Evolutionary conservation across 2,797 vertebrate genomes (phyloP).

Genomic region (Setipinna tenuifilis): DNA sequence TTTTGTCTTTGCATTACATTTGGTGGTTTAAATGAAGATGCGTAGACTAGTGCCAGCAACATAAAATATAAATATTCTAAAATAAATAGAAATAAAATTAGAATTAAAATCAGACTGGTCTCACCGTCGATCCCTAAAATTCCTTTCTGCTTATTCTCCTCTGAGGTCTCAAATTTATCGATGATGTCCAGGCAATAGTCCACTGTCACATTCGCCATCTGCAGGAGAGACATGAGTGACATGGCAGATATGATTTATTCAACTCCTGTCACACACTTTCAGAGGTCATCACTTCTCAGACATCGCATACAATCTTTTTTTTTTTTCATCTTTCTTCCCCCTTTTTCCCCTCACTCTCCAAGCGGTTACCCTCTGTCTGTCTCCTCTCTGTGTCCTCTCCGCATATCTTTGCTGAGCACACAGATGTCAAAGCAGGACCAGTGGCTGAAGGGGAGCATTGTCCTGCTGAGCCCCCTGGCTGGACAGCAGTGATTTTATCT

Average conservation of each 20-base stretch:
- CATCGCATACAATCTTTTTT: background rate
- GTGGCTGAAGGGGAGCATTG: background rate
- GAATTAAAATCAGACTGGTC: background rate
- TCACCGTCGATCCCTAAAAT: conserved; percentile 95
- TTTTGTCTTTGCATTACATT: background rate
- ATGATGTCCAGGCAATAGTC: conserved; percentile 92
- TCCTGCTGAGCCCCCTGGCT: background rate
- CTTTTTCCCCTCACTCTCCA: conserved; percentile 1
- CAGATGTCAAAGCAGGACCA: background rate
- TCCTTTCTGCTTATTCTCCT: conserved; percentile 89
- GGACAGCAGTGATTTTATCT: background rate
- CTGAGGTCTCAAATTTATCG: conserved; percentile 91
- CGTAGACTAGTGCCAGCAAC: no score
- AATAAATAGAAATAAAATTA: background rate
- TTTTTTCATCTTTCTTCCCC: background rate
- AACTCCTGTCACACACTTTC: conserved; percentile 34
- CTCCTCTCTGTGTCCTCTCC: background rate
- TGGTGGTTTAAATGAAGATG: no score
- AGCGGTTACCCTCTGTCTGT: conserved; percentile 7
- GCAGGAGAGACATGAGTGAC: conserved; percentile 23
- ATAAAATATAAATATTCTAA: no score
- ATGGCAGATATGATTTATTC: conserved; percentile 28
- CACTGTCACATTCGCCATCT: conserved; percentile 90
- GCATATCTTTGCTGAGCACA: background rate
- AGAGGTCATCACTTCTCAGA: conserved; percentile 36